Conservation (phyloP, 64 coral and sea anemone species). For the Stichodactyla mertensii region DNA sequence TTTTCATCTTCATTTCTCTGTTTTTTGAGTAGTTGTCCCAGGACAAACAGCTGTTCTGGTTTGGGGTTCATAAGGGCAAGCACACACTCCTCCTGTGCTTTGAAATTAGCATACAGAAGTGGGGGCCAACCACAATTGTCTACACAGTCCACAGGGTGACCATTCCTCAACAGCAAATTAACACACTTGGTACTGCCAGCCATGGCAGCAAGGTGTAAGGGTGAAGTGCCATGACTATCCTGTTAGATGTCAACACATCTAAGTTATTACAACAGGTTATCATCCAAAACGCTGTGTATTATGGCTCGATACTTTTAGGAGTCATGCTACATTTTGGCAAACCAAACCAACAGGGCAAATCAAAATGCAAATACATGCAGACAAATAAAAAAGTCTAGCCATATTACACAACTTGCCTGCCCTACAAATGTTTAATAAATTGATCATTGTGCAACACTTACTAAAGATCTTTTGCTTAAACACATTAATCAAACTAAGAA, state of each 20-base stretch:
- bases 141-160: constrained; percentile 76
- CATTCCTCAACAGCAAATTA: constrained; percentile 58
- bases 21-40: constrained; percentile 61
- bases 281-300: too few species aligned
- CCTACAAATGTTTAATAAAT: too few species aligned
- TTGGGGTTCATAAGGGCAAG: constrained; percentile 94
- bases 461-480: too few species aligned
- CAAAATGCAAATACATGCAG: too few species aligned
- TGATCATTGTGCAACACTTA: too few species aligned
- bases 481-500: too few species aligned
- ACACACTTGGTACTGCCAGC: constrained; percentile 78
- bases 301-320: too few species aligned
- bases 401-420: too few species aligned
- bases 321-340: too few species aligned
- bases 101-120: constrained; percentile 88
- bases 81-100: constrained; percentile 90
- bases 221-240: constrained; percentile 82
- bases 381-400: too few species aligned
- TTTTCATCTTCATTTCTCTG: constrained; percentile 50
- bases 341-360: too few species aligned
- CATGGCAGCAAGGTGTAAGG: constrained; percentile 83
- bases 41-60: constrained; percentile 83
- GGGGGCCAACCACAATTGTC: constrained; percentile 95
- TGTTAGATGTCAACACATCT: constrained; percentile 1
- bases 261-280: too few species aligned